These are phyloP conservation scores for Lepidurus arcticus DNA, from an alignment of 1,140 invertebrate species.

Conservation along the genomic window DNA sequence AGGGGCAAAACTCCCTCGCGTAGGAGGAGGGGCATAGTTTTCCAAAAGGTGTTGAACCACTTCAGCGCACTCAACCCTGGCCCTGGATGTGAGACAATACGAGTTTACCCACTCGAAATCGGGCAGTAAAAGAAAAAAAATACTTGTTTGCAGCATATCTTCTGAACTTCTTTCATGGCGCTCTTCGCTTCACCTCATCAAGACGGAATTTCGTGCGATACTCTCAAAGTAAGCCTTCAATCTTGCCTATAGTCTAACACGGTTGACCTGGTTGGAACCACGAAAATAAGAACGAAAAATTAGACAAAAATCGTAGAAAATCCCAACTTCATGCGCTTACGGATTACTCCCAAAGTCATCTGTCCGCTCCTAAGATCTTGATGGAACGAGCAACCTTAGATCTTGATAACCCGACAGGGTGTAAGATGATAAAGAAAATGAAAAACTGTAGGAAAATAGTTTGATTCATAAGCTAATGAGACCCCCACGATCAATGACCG, in stretches of 20 bases:
- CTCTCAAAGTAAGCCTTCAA: background rate
- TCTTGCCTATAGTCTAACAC: background rate
- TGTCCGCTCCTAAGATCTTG: background rate
- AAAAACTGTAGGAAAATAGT: background rate
- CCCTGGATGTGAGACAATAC: background rate
- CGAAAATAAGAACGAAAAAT: no score
- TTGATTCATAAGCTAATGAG: background rate
- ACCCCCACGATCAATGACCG: background rate
- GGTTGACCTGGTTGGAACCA: no score
- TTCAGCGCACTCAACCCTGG: background rate
- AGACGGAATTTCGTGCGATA: constrained; percentile 5
- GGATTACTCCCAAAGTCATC: background rate
- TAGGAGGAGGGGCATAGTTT: background rate
- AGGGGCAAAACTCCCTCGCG: background rate
- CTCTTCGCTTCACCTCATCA: background rate
- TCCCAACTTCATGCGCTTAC: background rate
- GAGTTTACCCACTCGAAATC: background rate
- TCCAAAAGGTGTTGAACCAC: background rate
- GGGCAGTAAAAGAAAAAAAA: background rate
- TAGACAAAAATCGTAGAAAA: background rate
- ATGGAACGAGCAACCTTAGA: no score
- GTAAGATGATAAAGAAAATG: no score
- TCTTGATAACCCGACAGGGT: no score
- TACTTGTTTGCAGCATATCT: background rate
- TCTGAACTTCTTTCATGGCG: background rate